Evolutionary conservation across 2,797 vertebrate genomes (phyloP).

Genomic region (Diceros bicornis): DNA sequence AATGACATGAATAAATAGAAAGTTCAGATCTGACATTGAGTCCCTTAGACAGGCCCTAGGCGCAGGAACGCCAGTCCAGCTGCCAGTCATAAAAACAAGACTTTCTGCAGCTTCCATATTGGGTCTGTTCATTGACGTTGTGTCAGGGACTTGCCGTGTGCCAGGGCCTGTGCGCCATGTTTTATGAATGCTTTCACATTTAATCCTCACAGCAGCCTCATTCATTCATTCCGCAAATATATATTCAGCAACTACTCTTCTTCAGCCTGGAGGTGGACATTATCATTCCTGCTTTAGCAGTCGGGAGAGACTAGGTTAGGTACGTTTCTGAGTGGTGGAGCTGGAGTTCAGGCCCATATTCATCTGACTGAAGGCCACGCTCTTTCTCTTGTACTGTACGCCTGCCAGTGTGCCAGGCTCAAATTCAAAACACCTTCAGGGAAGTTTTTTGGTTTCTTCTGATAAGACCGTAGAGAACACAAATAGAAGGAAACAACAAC

Average conservation of each 20-base stretch:
- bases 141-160: too few relatives aligned
- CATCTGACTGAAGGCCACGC: not conserved
- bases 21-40: not conserved
- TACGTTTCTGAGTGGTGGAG: not conserved
- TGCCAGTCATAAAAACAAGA: not conserved
- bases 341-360: not conserved
- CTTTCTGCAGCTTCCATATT: not conserved
- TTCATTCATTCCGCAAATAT: not conserved
- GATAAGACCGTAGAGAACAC: not conserved
- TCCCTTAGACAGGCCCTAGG: not conserved
- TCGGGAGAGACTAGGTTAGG: not conserved
- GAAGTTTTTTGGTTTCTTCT: not conserved
- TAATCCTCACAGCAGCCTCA: too few relatives aligned
- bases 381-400: accelerated
- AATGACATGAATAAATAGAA: conserved; percentile 31
- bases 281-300: not conserved
- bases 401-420: not conserved
- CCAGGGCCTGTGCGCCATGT: not conserved
- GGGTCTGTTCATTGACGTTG: not conserved
- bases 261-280: not conserved
- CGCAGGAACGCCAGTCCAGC: not conserved
- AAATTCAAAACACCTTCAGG: not conserved
- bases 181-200: not conserved
- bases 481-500: not conserved
- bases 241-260: not conserved